Evolutionary conservation across 2,113 vertebrate genomes (phyloP).

Genomic region (Chinchilla lanigera): DNA sequence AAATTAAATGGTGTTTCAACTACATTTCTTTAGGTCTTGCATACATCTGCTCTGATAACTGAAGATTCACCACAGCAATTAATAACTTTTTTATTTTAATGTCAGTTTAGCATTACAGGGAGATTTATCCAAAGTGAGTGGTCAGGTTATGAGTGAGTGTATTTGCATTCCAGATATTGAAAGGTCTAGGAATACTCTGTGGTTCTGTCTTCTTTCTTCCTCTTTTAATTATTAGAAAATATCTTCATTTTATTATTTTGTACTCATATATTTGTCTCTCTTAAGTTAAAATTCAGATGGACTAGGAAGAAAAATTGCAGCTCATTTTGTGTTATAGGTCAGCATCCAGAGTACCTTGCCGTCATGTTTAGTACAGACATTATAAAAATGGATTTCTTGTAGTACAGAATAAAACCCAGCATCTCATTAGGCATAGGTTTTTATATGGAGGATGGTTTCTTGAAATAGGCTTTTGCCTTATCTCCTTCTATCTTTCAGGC

Average conservation of each 20-base stretch:
- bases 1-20: constrained; percentile 55
- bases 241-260: constrained; percentile 67
- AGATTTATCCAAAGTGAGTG: neutral
- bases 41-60: constrained; percentile 17
- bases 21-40: constrained; percentile 31
- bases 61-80: neutral
- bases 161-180: neutral
- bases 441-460: constrained; percentile 76
- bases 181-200: constrained; percentile 39
- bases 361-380: constrained; percentile 77
- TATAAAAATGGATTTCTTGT: constrained; percentile 78
- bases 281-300: constrained; percentile 62
- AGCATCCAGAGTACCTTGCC: constrained; percentile 78
- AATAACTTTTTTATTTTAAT: constrained; percentile 11
- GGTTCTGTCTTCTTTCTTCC: constrained; percentile 29
- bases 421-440: constrained; percentile 78
- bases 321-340: constrained; percentile 70
- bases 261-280: constrained; percentile 42
- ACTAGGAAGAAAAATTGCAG: constrained; percentile 65
- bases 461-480: constrained; percentile 79
- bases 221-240: constrained; percentile 62
- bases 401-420: constrained; percentile 80
- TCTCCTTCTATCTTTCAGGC: constrained; percentile 77
- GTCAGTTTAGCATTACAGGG: constrained; percentile 13
- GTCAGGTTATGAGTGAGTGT: neutral